Evolutionary conservation across 2,888 invertebrate species (phyloP), one percentile per base, ranked within the genome.

Genomic region (Eustalomyia histrio): DNA sequence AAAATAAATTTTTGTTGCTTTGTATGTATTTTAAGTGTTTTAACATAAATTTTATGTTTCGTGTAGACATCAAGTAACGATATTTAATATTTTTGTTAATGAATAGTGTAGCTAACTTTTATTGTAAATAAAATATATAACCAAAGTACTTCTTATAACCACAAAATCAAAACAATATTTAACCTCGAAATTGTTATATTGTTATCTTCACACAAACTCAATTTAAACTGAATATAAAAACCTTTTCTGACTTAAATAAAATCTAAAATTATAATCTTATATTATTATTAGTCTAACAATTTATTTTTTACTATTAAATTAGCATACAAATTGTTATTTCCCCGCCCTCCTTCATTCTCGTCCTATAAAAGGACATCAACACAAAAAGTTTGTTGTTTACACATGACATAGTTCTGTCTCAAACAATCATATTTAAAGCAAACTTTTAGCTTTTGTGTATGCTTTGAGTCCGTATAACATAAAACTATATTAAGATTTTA

Each of bases 281-380:
- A 16, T n/a, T 47, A 47, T n/a, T 47, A 47, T 47, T n/a, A 47
- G 43, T 10, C 47, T 21, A 60, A 60, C 18, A 52, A 69, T n/a
- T n/a, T n/a, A 69, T 35, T 52, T 69, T n/a, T 12, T 50, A 33
- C 47, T 17, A 61, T 53, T 63, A 68, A 76, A 76, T 75, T 68
- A 68, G 21, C 67, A 68, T 68, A 75, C 43, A 61, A 74, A 67
- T 60, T 24, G 29, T 33, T 21, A 52, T 43, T 35, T 74, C 3
- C 29, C 12, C 43, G 1, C 8, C 8, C 12, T 24, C 24, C 5
- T 5, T 24, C 5, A 2, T 24, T 5, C 5, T 2, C 5, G 3
- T 24, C 24, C 7, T 29, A 4, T 14, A 47, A n/a, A 47, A 47
- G 43, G 43, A 47, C 43, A 14, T n/a, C n/a, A n/a, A 39, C n/a